phyloP scores from a whole-genome alignment of 2,888 invertebrate species.

The Pseudolycoriella hygida region DNA sequence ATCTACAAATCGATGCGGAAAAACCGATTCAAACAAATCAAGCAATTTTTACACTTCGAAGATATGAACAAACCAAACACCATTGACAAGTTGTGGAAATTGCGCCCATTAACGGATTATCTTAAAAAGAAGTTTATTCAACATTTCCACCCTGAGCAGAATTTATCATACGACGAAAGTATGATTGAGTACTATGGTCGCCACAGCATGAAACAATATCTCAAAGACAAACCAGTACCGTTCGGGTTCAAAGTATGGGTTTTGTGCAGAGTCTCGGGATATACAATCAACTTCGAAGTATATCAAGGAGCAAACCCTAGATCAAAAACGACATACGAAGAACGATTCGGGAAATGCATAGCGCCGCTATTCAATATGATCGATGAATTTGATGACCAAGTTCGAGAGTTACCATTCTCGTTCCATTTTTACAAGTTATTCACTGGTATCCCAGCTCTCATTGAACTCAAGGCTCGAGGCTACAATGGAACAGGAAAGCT shows the following conservation, averaged over 20 bases:
- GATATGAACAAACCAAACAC: background rate
- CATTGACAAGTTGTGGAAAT: slow-evolving; percentile 15
- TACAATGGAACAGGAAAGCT: slow-evolving; percentile 14
- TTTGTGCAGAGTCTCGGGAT: slow-evolving; percentile 13
- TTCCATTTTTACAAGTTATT: slow-evolving; percentile 15
- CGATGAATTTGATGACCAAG: slow-evolving; percentile 11
- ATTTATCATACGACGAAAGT: too few species aligned
- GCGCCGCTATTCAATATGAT: slow-evolving; percentile 9
- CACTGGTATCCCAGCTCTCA: slow-evolving; percentile 11
- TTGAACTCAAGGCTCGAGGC: slow-evolving; percentile 10
- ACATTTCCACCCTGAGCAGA: slow-evolving; percentile 12
- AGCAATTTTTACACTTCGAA: slow-evolving; percentile 8
- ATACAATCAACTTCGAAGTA: slow-evolving; percentile 15
- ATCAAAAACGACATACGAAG: slow-evolving; percentile 12
- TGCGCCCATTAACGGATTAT: slow-evolving; percentile 13
- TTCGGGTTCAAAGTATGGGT: slow-evolving; percentile 18
- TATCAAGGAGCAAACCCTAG: slow-evolving; percentile 16
- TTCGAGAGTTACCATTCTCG: slow-evolving; percentile 10
- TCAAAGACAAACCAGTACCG: slow-evolving; percentile 17
- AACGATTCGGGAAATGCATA: slow-evolving; percentile 14
- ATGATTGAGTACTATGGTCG: slow-evolving; percentile 20
- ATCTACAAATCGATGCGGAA: slow-evolving; percentile 7
- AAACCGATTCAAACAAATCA: slow-evolving; percentile 8
- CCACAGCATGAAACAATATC: slow-evolving; percentile 18
- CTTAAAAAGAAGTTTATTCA: slow-evolving; percentile 9